Evolutionary conservation across 2,113 vertebrate species (phyloP).

Genomic region (Uropsilus gracilis): DNA sequence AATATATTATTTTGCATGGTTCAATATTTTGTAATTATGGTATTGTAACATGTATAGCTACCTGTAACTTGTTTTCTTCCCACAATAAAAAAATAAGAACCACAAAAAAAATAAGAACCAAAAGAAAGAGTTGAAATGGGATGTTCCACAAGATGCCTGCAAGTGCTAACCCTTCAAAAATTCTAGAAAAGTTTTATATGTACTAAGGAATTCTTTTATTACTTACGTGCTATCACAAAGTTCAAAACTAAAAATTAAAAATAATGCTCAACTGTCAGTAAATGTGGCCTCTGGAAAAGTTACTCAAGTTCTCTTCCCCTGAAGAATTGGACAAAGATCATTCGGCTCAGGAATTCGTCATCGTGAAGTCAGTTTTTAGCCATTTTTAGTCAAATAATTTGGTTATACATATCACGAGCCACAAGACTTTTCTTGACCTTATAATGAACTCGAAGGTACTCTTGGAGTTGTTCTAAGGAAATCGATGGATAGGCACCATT

Average conservation of each 20-base stretch:
- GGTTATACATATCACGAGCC: neutral
- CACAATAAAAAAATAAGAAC: no score
- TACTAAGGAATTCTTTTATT: neutral
- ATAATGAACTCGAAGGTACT: neutral
- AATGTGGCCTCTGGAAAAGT: neutral
- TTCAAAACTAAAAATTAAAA: neutral
- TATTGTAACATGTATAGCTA: no score
- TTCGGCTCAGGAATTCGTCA: neutral
- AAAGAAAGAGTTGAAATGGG: neutral
- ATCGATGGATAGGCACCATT: neutral
- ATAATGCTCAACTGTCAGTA: neutral
- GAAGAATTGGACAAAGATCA: neutral
- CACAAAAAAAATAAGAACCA: no score
- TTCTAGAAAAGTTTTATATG: neutral
- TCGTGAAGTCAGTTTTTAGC: neutral
- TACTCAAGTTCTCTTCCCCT: constrained; percentile 9
- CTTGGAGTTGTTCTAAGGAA: constrained; percentile 14
- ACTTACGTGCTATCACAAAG: neutral
- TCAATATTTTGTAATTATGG: no score
- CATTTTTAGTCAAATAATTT: constrained; percentile 9
- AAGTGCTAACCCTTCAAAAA: neutral
- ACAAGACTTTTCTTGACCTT: constrained; percentile 8
- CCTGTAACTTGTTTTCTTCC: no score
- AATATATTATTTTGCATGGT: no score
- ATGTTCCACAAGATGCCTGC: neutral